These are phyloP conservation scores for Temnothorax curvispinosus DNA, from an alignment of 1,140 invertebrate species.

Conservation along the genomic window DNA sequence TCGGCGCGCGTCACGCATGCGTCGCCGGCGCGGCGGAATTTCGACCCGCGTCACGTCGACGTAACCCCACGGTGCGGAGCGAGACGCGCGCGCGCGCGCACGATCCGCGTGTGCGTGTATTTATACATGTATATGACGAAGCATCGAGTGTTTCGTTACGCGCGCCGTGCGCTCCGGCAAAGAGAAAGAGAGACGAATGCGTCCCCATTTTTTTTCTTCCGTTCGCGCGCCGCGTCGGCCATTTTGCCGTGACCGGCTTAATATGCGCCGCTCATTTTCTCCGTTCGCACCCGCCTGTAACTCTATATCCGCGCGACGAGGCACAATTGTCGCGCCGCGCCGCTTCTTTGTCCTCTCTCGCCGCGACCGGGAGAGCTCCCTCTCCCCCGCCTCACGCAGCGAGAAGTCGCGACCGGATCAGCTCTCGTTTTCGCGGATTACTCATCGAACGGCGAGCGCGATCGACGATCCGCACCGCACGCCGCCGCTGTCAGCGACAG, in stretches of 20 bases:
- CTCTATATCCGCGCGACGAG: constrained; percentile 72
- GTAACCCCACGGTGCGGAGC: constrained; percentile 26
- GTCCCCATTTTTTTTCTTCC: constrained; percentile 68
- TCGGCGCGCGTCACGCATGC: constrained; percentile 73
- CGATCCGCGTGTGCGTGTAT: background rate
- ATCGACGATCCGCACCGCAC: constrained; percentile 58
- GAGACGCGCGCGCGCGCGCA: background rate
- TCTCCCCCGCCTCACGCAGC: background rate
- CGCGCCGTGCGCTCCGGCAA: background rate
- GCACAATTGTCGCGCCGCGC: constrained; percentile 67
- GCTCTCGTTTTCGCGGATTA: constrained; percentile 68
- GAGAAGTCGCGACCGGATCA: constrained; percentile 30
- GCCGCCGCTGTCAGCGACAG: constrained; percentile 49
- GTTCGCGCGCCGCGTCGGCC: constrained; percentile 64
- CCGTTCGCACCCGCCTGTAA: constrained; percentile 65
- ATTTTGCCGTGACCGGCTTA: constrained; percentile 78
- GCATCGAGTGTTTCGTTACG: constrained; percentile 27
- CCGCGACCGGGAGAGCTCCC: constrained; percentile 15
- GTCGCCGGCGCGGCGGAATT: constrained; percentile 62
- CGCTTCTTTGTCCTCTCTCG: constrained; percentile 66
- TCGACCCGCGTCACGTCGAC: constrained; percentile 74
- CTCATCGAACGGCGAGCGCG: constrained; percentile 74
- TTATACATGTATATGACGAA: background rate
- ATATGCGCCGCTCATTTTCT: constrained; percentile 77
- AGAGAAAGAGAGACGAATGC: constrained; percentile 65